A percentile compares a stretch with the other conserved stretches of the same genome.
Conservation (phyloP, 2,888 invertebrate genomes). For the Colletes collaris region DNA sequence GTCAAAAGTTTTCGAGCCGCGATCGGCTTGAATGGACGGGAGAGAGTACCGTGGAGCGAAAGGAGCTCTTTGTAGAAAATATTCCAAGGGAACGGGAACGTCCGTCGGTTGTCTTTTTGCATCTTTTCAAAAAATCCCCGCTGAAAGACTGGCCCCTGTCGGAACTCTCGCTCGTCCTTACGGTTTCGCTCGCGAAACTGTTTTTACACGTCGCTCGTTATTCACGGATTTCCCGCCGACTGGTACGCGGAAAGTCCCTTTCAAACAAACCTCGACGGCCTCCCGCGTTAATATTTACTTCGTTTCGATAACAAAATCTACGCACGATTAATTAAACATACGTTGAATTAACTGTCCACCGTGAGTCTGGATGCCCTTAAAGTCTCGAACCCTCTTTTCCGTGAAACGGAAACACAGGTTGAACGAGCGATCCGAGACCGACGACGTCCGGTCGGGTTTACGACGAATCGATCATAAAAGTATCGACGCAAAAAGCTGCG, state of each 20-base stretch:
- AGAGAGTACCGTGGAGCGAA: slow-evolving; percentile 35
- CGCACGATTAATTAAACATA: no score
- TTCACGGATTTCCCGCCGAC: slow-evolving; percentile 16
- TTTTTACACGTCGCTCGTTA: slow-evolving; percentile 42
- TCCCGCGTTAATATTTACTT: neutral
- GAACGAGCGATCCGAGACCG: slow-evolving; percentile 18
- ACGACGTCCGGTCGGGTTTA: slow-evolving; percentile 32
- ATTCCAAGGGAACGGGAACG: slow-evolving; percentile 29
- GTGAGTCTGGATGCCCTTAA: no score
- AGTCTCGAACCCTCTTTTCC: neutral
- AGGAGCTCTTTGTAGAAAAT: slow-evolving; percentile 39
- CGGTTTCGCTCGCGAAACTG: slow-evolving; percentile 34
- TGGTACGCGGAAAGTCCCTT: slow-evolving; percentile 9
- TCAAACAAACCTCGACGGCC: neutral
- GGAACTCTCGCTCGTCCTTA: slow-evolving; percentile 14
- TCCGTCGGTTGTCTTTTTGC: slow-evolving; percentile 35
- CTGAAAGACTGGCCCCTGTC: neutral
- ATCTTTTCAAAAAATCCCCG: slow-evolving; percentile 43
- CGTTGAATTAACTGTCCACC: no score
- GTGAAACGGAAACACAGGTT: slow-evolving; percentile 31
- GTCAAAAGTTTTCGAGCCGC: slow-evolving; percentile 54
- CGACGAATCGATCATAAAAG: slow-evolving; percentile 59
- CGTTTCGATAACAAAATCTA: no score
- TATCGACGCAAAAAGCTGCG: slow-evolving; percentile 13
- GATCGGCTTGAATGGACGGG: slow-evolving; percentile 52